Conservation (phyloP, 2,797 vertebrate species). For the Tragopan temminckii region DNA sequence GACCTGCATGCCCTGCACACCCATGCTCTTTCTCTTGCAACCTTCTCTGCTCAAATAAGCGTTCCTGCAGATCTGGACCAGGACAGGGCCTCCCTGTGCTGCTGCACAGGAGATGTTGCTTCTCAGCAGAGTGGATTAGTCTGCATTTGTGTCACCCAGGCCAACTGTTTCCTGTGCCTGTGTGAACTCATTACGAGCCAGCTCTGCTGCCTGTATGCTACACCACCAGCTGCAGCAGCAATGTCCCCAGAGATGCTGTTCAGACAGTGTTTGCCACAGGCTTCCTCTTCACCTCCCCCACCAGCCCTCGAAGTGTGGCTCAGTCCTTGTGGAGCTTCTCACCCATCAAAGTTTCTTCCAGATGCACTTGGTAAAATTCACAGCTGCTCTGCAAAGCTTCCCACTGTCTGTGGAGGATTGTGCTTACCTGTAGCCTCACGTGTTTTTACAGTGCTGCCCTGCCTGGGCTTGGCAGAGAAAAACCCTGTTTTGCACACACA, state of each 20-base stretch:
- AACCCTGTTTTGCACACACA: neutral
- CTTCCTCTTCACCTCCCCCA: neutral
- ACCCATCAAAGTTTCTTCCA: neutral
- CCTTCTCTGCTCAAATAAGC: neutral
- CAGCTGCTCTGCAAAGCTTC: neutral
- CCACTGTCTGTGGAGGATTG: neutral
- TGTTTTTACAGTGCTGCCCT: neutral
- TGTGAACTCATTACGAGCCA: neutral
- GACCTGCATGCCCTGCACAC: neutral
- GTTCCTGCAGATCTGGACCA: neutral
- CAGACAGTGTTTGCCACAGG: neutral
- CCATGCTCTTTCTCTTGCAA: neutral
- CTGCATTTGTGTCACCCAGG: neutral
- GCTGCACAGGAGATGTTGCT: accelerated
- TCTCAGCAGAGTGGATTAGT: neutral
- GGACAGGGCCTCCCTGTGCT: neutral
- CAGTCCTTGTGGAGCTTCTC: neutral
- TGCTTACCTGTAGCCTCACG: neutral
- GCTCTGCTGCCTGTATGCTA: neutral
- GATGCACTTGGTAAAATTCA: neutral
- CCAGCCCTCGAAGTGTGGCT: neutral
- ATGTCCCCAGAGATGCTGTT: neutral
- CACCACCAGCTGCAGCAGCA: neutral
- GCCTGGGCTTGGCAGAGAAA: neutral
- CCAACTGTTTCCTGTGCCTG: neutral